Evolutionary conservation across 1,140 invertebrate species (phyloP), one percentile per base, ranked within the genome.

Genomic region (Drosophila pandora): DNA sequence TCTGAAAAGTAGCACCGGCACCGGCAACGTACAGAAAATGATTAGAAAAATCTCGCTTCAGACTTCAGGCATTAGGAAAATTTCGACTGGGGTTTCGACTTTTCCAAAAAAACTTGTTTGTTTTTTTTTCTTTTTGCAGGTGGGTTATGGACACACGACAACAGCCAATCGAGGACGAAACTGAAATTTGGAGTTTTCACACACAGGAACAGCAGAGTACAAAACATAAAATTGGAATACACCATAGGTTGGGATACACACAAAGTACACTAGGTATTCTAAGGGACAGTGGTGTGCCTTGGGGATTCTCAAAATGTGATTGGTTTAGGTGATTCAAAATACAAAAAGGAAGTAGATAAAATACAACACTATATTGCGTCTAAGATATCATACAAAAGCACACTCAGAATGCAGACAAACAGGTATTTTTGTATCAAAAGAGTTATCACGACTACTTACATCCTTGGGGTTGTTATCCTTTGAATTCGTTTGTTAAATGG

Each of bases 1-100:
- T 97, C 97, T 98, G 94, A 92, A 91, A 82, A 65, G 70, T 74
- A 65, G 81, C 79, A 84, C 69, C 74, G 82, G 82, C 80, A 90
- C 79, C 83, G 84, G 76, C 84, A 90, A 90, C 85, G 85, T 67
- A 89, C 73, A 76, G 63, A 82, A 84, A 89, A 80, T 70, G 45
- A 89, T 89, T 84, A 90, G 77, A 80, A 88, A 63, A 57, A 68
- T 71, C 48, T 53, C 43, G 48, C 55, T 73, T 58, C 28, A 56
- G 37, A 52, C 34, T 64, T 69, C 56, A 22, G 39, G 28, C 37
- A 32, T 52, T 45, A 47, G 54, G 25, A 7, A 30, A 30, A 32
- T 53, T 49, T 57, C 22, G 32, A 48, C 61, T 71, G 32, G 41
- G 25, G 47, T 55, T 56, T 58, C 52, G 23, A 45, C 9, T 4